Base-by-base conservation (phyloP, 2,888 invertebrate genomes). In the Andrena minutula region DNA sequence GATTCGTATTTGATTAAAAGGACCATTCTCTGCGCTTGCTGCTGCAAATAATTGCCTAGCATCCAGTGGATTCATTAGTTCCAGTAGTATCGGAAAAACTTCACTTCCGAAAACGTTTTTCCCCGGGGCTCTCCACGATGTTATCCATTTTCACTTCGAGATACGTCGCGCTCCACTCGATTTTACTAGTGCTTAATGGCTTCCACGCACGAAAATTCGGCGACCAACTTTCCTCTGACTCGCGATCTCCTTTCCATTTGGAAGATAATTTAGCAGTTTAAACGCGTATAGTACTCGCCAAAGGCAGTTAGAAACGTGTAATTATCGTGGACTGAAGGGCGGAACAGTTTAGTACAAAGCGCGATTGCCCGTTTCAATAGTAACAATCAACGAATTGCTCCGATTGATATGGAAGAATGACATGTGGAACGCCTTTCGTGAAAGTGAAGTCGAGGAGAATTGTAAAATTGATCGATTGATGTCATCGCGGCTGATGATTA, bases 41-140 rank as follows among this genome's bases (percentile, higher is more conserved):
- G 23, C 66, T 47, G 53, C 30, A 68, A 68, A 61, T 78, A 74
- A 78, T 78, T 53, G 41, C 53, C 41, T 41, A 41, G 28, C 16
- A 41, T 12, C 6, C 64, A 64, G 41, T 23, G 47, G 41, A 64
- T 41, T 63, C 12, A 2, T 7, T 28, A 58, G 30, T 6, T n/a
- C n/a, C n/a, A 26, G 10, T 12, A 1, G 1, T 56, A n/a, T 73
- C 7, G 23, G 28, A 32, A 66, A n/a, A 47, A 26, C 20, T 23
- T 23, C 30, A 2, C 30, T 51, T 16, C 26, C 51, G n/a, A 53
- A 76, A 68, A 47, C 10, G 7, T 26, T 51, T 68, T 68, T 63
- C 8, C n/a, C 1, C 20, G 53, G 26, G 6, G 16, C n/a, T 20
- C 2, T 28, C 2, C n/a, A n/a, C n/a, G 41, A 0, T 16, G 41